Evolutionary conservation across 2,797 vertebrate species (phyloP).

Genomic region (Pseudochirops corinnae): DNA sequence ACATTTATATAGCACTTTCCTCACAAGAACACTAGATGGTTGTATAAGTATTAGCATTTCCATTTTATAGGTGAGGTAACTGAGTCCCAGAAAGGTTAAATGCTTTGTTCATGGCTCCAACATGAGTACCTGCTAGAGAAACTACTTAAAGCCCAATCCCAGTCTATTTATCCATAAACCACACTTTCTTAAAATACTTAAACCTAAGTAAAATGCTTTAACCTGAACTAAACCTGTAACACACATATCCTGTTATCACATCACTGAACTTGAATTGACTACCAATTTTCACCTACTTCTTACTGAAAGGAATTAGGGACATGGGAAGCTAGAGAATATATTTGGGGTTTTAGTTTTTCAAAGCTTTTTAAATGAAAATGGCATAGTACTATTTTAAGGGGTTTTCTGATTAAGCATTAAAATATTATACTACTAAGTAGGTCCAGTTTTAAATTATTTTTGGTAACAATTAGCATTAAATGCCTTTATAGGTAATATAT

Average conservation of each 20-base stretch:
- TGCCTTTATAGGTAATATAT: background rate
- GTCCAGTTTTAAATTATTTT: background rate
- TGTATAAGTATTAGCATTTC: background rate
- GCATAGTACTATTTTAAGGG: background rate
- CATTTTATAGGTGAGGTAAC: constrained; percentile 12
- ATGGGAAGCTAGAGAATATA: background rate
- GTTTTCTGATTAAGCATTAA: background rate
- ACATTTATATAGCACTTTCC: background rate
- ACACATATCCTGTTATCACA: background rate
- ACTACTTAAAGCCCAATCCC: background rate
- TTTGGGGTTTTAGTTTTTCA: background rate
- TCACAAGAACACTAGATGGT: constrained; percentile 6
- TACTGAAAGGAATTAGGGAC: background rate
- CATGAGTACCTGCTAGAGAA: background rate
- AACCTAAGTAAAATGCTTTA: background rate
- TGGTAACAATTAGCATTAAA: background rate
- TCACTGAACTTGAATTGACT: background rate
- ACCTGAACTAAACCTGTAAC: background rate
- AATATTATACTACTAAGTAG: background rate
- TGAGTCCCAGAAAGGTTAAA: background rate
- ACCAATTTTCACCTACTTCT: background rate
- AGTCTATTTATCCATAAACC: background rate
- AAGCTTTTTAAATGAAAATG: background rate
- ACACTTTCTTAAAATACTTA: background rate
- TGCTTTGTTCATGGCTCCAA: background rate